phyloP scores from a whole-genome alignment of 37 sponge, comb jelly and placozoan species.

The Spongilla lacustris region DNA sequence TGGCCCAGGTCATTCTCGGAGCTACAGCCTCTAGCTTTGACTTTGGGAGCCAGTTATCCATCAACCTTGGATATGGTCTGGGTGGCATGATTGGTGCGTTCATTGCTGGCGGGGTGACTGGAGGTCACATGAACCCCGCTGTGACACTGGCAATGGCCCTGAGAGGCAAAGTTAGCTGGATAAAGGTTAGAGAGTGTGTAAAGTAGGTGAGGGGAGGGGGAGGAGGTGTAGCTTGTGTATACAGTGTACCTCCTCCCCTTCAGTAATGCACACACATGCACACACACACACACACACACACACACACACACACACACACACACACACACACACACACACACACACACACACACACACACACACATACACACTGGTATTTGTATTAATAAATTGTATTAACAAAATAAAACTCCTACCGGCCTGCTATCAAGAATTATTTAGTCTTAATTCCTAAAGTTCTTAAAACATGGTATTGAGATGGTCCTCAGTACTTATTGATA shows the following conservation, averaged over 20 bases:
- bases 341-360: too few species aligned
- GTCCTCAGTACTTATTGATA: too few species aligned
- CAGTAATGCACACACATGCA: background rate
- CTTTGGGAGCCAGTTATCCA: conserved; percentile 40
- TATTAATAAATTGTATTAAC: too few species aligned
- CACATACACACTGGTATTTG: background rate
- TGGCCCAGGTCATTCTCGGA: conserved; percentile 66
- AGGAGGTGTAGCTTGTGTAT: too few species aligned
- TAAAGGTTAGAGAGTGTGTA: conserved; percentile 29
- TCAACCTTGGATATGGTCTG: conserved; percentile 70
- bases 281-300: too few species aligned
- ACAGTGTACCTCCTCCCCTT: background rate
- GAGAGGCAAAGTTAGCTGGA: conserved; percentile 45
- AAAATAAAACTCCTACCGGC: too few species aligned
- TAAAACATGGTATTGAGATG: too few species aligned
- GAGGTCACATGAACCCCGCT: conserved; percentile 91
- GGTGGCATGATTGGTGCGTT: conserved; percentile 75
- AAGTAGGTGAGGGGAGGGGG: background rate
- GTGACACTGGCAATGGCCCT: conserved; percentile 82
- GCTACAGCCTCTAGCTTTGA: background rate
- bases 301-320: too few species aligned
- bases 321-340: too few species aligned
- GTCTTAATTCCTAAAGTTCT: too few species aligned
- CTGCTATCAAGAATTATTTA: too few species aligned
- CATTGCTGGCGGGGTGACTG: conserved; percentile 70